Base-by-base conservation (phyloP, 2,888 invertebrate genomes). In the Esperia sulphurella region DNA sequence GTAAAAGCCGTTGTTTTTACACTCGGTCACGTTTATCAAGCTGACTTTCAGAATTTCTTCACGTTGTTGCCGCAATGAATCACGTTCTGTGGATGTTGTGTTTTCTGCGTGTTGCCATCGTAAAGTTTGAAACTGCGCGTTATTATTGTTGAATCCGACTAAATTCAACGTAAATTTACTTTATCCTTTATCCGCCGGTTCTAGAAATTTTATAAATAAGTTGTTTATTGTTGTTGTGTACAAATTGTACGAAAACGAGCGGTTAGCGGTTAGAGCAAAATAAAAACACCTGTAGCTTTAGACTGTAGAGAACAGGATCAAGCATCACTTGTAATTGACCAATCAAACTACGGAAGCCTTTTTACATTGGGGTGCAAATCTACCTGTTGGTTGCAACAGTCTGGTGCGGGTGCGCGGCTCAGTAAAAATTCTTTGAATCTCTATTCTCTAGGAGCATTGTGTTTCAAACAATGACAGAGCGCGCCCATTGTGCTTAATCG, bases 381-480 rank as follows among this genome's bases (percentile, higher is more conserved):
- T 50, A 56, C 56, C 49, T 54, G 51, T 53, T 50, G 37, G 28
- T 31, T 28, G 40, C 10, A 12, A n/a, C 46, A 58, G 51, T 54
- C 47, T 41, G 45, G 53, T 55, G 54, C 51, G 46, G 45, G 53
- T 55, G 54, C 51, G 46, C 51, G 53, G 53, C 55, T 52, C 58
- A 55, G 57, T 47, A 53, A 57, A 56, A 44, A 42, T 51, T 46
- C 39, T 51, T 45, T 45, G 33, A 4, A 31, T n/a, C 35, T 45
- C 14, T 48, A 4, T 9, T n/a, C 35, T 46, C n/a, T 51, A 46
- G 45, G 28, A 42, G 44, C 44, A 52, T 81, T 83, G 81, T 79
- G 65, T 73, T 72, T 59, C 62, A 67, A 75, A 81, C 80, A 79
- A 79, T 81, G 72, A 75, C 64, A 63, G 64, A 68, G 67, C 65